These are phyloP conservation scores for Acleris cristana DNA, from an alignment of 2,888 invertebrate genomes.

Conservation along the genomic window DNA sequence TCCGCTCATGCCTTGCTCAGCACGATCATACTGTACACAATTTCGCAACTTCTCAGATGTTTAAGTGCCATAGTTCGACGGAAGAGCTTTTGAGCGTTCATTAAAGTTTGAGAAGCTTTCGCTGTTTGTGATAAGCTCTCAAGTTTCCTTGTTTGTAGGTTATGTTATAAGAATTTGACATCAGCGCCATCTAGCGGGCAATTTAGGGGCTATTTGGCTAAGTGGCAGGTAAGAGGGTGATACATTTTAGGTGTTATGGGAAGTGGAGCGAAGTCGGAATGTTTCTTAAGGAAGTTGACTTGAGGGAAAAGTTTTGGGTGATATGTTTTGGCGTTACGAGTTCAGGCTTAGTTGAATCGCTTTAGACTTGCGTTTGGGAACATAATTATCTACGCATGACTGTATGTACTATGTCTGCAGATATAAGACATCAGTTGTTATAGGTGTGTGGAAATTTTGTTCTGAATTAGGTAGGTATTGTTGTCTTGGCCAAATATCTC, in stretches of 20 bases:
- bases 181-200: background rate
- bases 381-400: no score
- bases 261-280: background rate
- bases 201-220: slow-evolving; percentile 9
- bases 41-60: slow-evolving; percentile 35
- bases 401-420: no score
- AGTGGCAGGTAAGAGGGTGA: slow-evolving; percentile 14
- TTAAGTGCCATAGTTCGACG: slow-evolving; percentile 33
- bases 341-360: no score
- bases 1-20: slow-evolving; percentile 4
- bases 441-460: no score
- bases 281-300: background rate
- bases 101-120: slow-evolving; percentile 32
- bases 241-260: slow-evolving; percentile 5
- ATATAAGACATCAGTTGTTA: no score
- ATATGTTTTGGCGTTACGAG: no score
- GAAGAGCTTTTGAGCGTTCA: slow-evolving; percentile 36
- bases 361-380: no score
- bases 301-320: no score
- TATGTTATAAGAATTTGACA: slow-evolving; percentile 13
- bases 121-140: slow-evolving; percentile 34
- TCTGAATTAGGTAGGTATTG: no score
- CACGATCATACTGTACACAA: slow-evolving; percentile 24
- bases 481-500: no score
- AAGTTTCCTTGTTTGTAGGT: slow-evolving; percentile 14